Base-by-base conservation (phyloP, 2,888 invertebrate species). In the Diplolepis rosae region DNA sequence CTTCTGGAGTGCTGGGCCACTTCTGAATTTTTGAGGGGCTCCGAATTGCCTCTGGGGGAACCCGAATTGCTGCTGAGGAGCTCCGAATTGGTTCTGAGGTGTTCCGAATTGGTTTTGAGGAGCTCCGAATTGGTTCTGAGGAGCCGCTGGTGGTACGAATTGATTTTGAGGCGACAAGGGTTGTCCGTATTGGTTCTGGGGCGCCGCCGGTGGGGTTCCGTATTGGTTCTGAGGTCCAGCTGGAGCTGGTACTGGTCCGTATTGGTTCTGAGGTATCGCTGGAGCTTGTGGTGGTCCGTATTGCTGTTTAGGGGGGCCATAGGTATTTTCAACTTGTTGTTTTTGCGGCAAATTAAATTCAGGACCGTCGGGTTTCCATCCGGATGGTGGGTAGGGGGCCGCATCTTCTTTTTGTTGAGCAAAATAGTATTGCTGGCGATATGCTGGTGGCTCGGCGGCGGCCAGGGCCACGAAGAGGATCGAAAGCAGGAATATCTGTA, bases 331-430 rank as follows among this genome's bases (percentile, higher is more conserved):
- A 2, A 71, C 68, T 65, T 68, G 66, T 2, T 56, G 52, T 66
- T 82, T 82, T 76, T 84, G 80, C 2, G 90, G 90, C 4, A 90
- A 82, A 70, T 87, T 84, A 69, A 91, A 90, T 1, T 87, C 79
- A 54, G 89, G 88, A 13, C 91, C 90, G 11, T 85, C 80, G 27
- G 91, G 91, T 72, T 82, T 87, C 89, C 89, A 90, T 32, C 90
- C 90, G 13, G 90, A 87, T 2, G 90, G 80, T 24, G 81, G 72
- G 73, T 91, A 91, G 2, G 90, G 89, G 5, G 87, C 87, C 0
- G 75, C 82, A 5, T 27, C 83, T 50, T 85, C 84, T 42, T 87
- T 84, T 27, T 87, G 86, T 18, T 84, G 85, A 1, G 87, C 87
- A n/a, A 88, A 83, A 71, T 82, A 88, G 66, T 84, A 88, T 69